phyloP scores from a whole-genome alignment of 2,888 invertebrate genomes.

The Acleris emargana region DNA sequence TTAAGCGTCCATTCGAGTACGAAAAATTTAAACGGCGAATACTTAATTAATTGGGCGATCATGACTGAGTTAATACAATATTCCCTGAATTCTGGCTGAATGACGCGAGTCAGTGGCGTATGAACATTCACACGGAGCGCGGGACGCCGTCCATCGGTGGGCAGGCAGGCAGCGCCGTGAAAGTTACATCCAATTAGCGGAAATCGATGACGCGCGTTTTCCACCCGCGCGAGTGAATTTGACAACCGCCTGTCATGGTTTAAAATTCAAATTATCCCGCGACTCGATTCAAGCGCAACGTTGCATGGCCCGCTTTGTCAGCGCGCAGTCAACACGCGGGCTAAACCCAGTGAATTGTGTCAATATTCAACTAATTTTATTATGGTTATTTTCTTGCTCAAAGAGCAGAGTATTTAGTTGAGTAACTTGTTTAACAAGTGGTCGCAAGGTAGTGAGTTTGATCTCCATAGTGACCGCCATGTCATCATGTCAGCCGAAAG shows the following conservation, averaged over 20 bases:
- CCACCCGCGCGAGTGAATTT: conserved; percentile 61
- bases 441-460: no score
- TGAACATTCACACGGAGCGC: conserved; percentile 49
- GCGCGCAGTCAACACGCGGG: conserved; percentile 25
- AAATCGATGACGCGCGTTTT: conserved; percentile 69
- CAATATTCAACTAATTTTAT: no score
- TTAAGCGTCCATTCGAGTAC: conserved; percentile 32
- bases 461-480: no score
- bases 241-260: conserved; percentile 64
- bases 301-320: conserved; percentile 33
- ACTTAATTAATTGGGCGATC: conserved; percentile 37
- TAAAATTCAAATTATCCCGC: conserved; percentile 47
- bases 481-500: no score
- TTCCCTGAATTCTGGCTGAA: conserved; percentile 51
- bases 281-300: conserved; percentile 36
- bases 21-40: conserved; percentile 23
- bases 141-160: conserved; percentile 41
- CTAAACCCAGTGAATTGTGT: conserved; percentile 4
- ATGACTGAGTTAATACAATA: conserved; percentile 52
- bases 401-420: no score
- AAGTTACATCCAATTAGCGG: conserved; percentile 77
- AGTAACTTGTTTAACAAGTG: no score
- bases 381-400: no score
- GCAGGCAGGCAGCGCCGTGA: conserved; percentile 52
- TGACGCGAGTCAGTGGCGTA: conserved; percentile 53